phyloP scores from a whole-genome alignment of 2,888 invertebrate species.

The Cheilosia impressa region DNA sequence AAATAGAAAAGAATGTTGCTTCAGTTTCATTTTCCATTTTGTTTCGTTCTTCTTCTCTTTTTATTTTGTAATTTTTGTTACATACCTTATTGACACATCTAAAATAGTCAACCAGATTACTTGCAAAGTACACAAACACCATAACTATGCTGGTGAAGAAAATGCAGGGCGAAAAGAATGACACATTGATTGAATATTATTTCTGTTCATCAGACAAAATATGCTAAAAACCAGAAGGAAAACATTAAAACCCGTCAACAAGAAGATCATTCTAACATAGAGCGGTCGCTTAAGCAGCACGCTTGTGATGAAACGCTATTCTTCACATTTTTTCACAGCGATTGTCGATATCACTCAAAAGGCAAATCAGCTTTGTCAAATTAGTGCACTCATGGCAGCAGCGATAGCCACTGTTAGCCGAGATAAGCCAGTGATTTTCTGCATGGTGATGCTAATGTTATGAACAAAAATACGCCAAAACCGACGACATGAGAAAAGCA shows the following conservation, averaged over 20 bases:
- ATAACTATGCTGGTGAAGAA: slow-evolving; percentile 78
- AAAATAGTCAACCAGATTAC: slow-evolving; percentile 78
- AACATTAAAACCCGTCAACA: slow-evolving; percentile 61
- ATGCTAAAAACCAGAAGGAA: slow-evolving; percentile 76
- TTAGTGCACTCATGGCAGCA: slow-evolving; percentile 2
- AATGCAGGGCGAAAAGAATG: slow-evolving; percentile 79
- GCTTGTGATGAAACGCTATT: slow-evolving; percentile 76
- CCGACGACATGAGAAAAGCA: slow-evolving; percentile 80
- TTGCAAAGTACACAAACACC: slow-evolving; percentile 75
- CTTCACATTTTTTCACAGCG: slow-evolving; percentile 77
- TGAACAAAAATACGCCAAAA: slow-evolving; percentile 82
- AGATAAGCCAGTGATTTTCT: slow-evolving; percentile 80
- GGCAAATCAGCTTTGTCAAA: slow-evolving; percentile 56
- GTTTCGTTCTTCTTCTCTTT: too few species aligned
- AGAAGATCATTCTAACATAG: slow-evolving; percentile 37
- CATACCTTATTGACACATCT: slow-evolving; percentile 80
- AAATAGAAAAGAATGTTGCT: too few species aligned
- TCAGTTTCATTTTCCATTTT: too few species aligned
- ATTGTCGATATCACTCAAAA: slow-evolving; percentile 76
- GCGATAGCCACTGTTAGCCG: slow-evolving; percentile 62
- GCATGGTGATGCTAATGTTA: slow-evolving; percentile 81
- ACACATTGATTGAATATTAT: slow-evolving; percentile 60
- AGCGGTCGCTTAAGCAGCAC: slow-evolving; percentile 54
- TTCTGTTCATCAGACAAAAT: slow-evolving; percentile 68
- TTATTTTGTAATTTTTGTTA: background rate